phyloP scores from a whole-genome alignment of 2,888 invertebrate species.

The Cantharis flavilabris region DNA sequence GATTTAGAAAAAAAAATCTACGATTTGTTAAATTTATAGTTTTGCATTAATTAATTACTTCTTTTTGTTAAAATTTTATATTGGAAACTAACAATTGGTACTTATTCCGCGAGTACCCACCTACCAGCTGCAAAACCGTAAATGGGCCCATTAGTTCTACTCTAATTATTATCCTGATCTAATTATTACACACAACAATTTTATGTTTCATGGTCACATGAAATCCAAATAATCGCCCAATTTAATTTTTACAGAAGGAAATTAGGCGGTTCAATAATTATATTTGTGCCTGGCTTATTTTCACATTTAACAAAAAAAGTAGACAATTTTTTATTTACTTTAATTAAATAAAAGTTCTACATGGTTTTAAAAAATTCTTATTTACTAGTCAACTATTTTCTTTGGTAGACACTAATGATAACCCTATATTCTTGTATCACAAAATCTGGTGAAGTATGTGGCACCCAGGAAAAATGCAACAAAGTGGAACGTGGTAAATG shows the following conservation, averaged over 20 bases:
- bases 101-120: neutral
- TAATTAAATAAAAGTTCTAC: constrained; percentile 1
- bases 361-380: neutral
- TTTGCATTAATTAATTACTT: neutral
- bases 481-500: neutral
- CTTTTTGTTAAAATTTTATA: neutral
- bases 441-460: neutral
- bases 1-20: neutral
- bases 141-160: neutral
- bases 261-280: neutral
- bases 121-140: neutral
- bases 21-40: neutral
- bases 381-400: neutral
- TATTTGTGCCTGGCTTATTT: neutral
- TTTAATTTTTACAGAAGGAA: neutral
- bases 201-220: neutral
- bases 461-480: neutral
- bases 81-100: neutral
- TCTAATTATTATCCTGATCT: neutral
- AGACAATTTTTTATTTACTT: neutral
- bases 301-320: neutral
- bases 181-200: neutral
- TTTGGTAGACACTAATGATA: neutral
- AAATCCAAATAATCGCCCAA: neutral
- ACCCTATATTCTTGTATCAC: neutral